phyloP scores from a whole-genome alignment of 2,797 vertebrate genomes.

The Acestrorhynchus altus region DNA sequence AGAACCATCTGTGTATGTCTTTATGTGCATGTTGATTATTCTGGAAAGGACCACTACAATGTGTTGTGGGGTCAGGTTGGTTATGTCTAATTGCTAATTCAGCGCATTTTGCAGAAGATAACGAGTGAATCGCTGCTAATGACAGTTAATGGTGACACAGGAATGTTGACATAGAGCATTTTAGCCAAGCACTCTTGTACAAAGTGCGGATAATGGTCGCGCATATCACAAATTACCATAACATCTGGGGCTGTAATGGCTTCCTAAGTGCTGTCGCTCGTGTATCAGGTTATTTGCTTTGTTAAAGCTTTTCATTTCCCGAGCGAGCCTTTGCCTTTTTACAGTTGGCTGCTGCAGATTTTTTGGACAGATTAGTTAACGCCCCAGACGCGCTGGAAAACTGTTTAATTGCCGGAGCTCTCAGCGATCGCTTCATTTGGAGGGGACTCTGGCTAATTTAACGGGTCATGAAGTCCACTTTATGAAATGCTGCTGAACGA shows the following conservation, averaged over 20 bases:
- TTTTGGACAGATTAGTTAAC: slow-evolving; percentile 60
- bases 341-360: slow-evolving; percentile 53
- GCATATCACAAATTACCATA: slow-evolving; percentile 56
- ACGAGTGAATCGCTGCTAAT: slow-evolving; percentile 54
- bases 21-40: neutral
- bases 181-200: slow-evolving; percentile 40
- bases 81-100: neutral
- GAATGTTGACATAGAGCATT: slow-evolving; percentile 53
- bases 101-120: slow-evolving; percentile 41
- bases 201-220: slow-evolving; percentile 42
- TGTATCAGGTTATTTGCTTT: slow-evolving; percentile 54
- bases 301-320: slow-evolving; percentile 59
- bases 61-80: slow-evolving; percentile 19
- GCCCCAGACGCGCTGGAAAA: slow-evolving; percentile 70
- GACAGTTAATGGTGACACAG: slow-evolving; percentile 53
- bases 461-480: slow-evolving; percentile 74
- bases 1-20: neutral
- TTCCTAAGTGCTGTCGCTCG: slow-evolving; percentile 46
- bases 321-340: slow-evolving; percentile 59
- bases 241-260: slow-evolving; percentile 52
- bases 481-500: slow-evolving; percentile 68
- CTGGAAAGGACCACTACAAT: neutral
- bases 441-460: slow-evolving; percentile 77
- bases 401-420: slow-evolving; percentile 71
- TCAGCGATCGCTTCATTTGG: slow-evolving; percentile 75